These are phyloP conservation scores for Eupithecia exiguata DNA, from an alignment of 2,888 invertebrate species.

Conservation along the genomic window DNA sequence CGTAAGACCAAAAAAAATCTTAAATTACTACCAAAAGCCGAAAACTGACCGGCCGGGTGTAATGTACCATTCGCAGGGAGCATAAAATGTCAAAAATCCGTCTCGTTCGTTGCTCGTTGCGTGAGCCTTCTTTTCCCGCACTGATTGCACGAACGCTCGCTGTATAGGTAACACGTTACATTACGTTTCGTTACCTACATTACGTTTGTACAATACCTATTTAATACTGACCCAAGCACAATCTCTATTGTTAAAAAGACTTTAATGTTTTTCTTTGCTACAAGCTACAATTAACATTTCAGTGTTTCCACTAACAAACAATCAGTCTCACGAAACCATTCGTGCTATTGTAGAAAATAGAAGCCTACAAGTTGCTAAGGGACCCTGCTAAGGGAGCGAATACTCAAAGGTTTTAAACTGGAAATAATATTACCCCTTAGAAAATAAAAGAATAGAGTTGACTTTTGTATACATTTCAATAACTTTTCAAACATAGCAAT, in stretches of 20 bases:
- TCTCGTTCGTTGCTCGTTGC: no score
- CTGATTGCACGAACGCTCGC: no score
- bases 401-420: conserved; percentile 40
- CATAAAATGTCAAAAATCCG: no score
- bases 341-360: conserved; percentile 38
- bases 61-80: no score
- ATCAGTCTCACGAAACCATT: conserved; percentile 42
- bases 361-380: conserved; percentile 45
- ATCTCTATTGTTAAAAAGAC: not conserved
- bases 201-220: no score
- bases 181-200: no score
- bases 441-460: conserved; percentile 14
- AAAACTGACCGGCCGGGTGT: no score
- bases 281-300: not conserved
- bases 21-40: no score
- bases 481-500: not conserved
- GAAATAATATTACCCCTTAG: conserved; percentile 22
- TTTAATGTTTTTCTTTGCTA: not conserved
- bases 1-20: no score
- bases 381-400: conserved; percentile 28
- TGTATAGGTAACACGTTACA: no score
- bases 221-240: not conserved
- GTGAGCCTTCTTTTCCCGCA: no score
- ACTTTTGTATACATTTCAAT: not conserved
- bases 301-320: conserved; percentile 26